Percentiles rank a stretch among this genome's conserved stretches.
These are phyloP conservation scores for Semicossyphus pulcher DNA, from an alignment of 2,113 vertebrate genomes.

Conservation along the genomic window DNA sequence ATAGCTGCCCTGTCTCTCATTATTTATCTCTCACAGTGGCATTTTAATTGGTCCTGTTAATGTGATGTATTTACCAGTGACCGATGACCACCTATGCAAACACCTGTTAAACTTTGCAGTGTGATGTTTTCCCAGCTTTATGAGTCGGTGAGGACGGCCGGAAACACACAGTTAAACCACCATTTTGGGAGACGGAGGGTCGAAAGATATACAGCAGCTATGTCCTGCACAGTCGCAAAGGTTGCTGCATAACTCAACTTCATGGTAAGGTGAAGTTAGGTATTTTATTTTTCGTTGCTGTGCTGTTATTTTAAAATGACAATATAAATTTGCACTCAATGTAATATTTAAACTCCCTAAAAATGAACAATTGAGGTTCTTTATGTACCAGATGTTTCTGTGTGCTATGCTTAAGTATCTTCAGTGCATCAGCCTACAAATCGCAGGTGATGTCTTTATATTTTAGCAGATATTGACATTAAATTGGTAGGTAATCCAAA, in stretches of 20 bases:
- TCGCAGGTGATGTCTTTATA: constrained; percentile 12
- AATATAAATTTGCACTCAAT: constrained; percentile 17
- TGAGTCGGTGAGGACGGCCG: constrained; percentile 19
- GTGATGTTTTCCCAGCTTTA: constrained; percentile 43
- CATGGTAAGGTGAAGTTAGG: neutral
- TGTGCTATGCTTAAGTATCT: neutral
- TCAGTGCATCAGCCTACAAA: constrained; percentile 32
- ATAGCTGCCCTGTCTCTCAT: neutral
- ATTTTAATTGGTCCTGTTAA: constrained; percentile 31
- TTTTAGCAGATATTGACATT: constrained; percentile 29
- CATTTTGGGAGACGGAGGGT: neutral
- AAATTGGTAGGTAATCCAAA: constrained; percentile 15
- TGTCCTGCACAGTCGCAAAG: neutral
- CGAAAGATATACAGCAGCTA: constrained; percentile 23
- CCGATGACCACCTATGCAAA: constrained; percentile 12
- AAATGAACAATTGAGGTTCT: neutral
- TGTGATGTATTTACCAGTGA: constrained; percentile 45
- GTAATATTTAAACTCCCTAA: constrained; percentile 21
- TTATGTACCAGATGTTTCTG: constrained; percentile 46
- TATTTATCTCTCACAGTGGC: constrained; percentile 31
- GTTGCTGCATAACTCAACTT: neutral
- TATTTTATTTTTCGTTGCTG: neutral
- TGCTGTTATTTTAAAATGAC: constrained; percentile 14
- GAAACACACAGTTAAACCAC: constrained; percentile 11
- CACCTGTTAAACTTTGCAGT: constrained; percentile 21